These are phyloP conservation scores for Puntigrus tetrazona DNA, from an alignment of 2,113 vertebrate genomes.

Conservation along the genomic window DNA sequence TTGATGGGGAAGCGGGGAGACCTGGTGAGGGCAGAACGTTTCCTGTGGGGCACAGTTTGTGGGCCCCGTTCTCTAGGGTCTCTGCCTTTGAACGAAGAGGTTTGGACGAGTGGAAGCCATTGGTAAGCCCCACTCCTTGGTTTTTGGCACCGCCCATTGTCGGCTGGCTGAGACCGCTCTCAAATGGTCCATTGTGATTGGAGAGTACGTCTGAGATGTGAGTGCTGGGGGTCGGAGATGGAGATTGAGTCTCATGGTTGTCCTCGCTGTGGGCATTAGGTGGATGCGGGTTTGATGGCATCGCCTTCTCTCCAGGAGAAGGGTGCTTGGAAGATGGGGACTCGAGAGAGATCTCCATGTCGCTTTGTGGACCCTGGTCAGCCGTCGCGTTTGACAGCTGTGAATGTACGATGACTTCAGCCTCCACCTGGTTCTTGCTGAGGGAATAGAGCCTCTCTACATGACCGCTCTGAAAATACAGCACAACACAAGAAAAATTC, in stretches of 20 bases:
- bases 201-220: constrained; percentile 59
- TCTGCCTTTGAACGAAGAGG: constrained; percentile 55
- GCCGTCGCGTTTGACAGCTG: constrained; percentile 80
- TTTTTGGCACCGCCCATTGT: constrained; percentile 49
- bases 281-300: constrained; percentile 49
- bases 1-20: constrained; percentile 60
- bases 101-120: constrained; percentile 80
- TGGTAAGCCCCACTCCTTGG: constrained; percentile 69
- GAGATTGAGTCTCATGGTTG: constrained; percentile 50
- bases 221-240: constrained; percentile 47
- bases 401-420: constrained; percentile 95
- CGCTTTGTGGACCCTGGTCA: constrained; percentile 29
- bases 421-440: constrained; percentile 87
- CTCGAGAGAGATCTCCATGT: constrained; percentile 34
- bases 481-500: constrained; percentile 2
- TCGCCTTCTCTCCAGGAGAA: constrained; percentile 41
- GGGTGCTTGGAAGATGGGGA: constrained; percentile 41
- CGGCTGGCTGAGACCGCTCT: constrained; percentile 47
- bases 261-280: constrained; percentile 22
- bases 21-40: constrained; percentile 65
- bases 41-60: constrained; percentile 64
- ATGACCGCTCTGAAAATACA: constrained; percentile 44
- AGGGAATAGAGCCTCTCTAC: constrained; percentile 56
- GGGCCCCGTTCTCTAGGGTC: constrained; percentile 71
- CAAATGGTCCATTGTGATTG: constrained; percentile 64